Evolutionary conservation across 2,113 vertebrate genomes (phyloP).

Genomic region (Trematomus loennbergii): DNA sequence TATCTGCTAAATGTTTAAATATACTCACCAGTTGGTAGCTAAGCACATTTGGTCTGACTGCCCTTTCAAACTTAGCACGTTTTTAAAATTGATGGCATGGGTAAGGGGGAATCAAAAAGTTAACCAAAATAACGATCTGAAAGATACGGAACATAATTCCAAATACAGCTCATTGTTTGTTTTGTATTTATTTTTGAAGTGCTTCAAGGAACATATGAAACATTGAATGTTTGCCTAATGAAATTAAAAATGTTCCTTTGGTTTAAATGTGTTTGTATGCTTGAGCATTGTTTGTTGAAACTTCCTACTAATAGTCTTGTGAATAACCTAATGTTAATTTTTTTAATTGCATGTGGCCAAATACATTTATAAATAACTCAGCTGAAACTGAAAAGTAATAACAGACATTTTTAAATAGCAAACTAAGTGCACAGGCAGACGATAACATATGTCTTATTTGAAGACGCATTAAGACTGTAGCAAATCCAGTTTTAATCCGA

Average conservation of each 20-base stretch:
- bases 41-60: neutral
- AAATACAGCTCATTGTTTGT: neutral
- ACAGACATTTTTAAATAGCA: slow-evolving; percentile 2
- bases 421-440: neutral
- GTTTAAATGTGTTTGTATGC: neutral
- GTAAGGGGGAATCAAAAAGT: neutral
- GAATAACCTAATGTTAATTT: too few species aligned
- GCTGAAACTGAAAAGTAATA: neutral
- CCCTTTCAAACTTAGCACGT: too few species aligned
- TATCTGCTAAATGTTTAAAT: neutral
- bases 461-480: slow-evolving; percentile 5
- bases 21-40: neutral
- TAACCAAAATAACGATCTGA: neutral
- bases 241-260: neutral
- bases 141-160: neutral
- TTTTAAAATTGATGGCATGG: neutral
- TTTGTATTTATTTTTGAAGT: neutral
- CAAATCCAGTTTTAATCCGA: slow-evolving; percentile 66
- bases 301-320: neutral
- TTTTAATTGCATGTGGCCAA: neutral
- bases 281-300: neutral
- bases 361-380: neutral
- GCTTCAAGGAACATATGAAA: neutral
- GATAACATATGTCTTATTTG: neutral
- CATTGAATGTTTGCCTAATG: neutral